Conservation (phyloP, 2,888 invertebrate genomes). For the Agrotis ipsilon region DNA sequence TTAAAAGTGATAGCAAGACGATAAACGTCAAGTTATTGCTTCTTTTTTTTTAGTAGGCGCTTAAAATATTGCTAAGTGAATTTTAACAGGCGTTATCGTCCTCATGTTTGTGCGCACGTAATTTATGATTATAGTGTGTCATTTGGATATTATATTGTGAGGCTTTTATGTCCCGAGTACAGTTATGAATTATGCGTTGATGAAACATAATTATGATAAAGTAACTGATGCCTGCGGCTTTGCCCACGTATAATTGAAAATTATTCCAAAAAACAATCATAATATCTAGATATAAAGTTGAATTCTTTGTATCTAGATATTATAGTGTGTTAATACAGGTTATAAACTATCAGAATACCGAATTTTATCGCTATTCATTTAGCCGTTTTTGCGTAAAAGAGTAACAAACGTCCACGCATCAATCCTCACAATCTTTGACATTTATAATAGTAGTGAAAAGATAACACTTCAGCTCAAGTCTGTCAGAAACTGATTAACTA, state of each 20-base stretch:
- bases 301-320: too few relatives aligned
- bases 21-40: slow-evolving; percentile 54
- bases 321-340: neutral
- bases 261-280: neutral
- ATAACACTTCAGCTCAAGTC: neutral
- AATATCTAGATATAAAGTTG: too few relatives aligned
- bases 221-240: neutral
- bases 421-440: too few relatives aligned
- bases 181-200: neutral
- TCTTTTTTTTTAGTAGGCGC: slow-evolving; percentile 49
- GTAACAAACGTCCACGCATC: too few relatives aligned
- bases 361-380: too few relatives aligned
- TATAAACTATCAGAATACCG: too few relatives aligned
- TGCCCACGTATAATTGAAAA: neutral
- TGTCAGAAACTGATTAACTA: neutral
- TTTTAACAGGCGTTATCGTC: slow-evolving; percentile 47
- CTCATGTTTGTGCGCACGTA: slow-evolving; percentile 25
- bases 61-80: slow-evolving; percentile 54
- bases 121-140: slow-evolving; percentile 14
- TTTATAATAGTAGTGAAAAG: too few relatives aligned
- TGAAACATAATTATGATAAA: neutral
- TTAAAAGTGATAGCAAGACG: slow-evolving; percentile 40
- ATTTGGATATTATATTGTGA: slow-evolving; percentile 3
- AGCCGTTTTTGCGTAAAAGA: too few relatives aligned
- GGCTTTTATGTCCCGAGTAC: neutral